phyloP scores from a whole-genome alignment of 2,113 vertebrate genomes.

The human region DNA sequence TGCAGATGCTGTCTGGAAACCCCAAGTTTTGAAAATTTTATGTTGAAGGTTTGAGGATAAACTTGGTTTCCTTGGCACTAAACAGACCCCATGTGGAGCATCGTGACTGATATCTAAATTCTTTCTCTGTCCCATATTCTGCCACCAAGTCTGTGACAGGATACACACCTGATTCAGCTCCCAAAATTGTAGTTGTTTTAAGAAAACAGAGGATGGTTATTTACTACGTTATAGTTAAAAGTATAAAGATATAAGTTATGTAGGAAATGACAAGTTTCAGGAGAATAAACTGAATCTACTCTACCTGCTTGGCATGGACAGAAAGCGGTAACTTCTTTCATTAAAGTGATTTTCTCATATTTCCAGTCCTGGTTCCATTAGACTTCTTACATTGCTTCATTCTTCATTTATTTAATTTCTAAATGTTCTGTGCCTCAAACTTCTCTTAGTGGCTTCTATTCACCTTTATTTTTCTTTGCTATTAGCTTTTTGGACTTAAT shows the following conservation, averaged over 20 bases:
- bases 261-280: neutral
- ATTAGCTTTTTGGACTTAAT: slow-evolving; percentile 38
- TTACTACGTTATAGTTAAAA: slow-evolving; percentile 41
- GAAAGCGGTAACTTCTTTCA: slow-evolving; percentile 37
- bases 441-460: neutral
- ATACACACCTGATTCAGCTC: neutral
- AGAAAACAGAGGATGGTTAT: slow-evolving; percentile 39
- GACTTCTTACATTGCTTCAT: neutral
- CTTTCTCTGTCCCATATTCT: neutral
- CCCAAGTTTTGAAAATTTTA: slow-evolving; percentile 51
- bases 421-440: neutral
- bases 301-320: neutral
- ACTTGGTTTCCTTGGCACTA: slow-evolving; percentile 25
- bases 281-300: slow-evolving; percentile 1
- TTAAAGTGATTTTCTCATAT: slow-evolving; percentile 24
- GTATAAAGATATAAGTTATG: neutral
- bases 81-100: neutral
- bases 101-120: neutral
- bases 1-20: slow-evolving; percentile 26
- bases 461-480: slow-evolving; percentile 7
- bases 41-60: slow-evolving; percentile 47
- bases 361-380: neutral
- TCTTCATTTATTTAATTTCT: neutral
- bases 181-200: slow-evolving; percentile 4
- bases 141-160: neutral